Evolutionary conservation across 2,888 invertebrate genomes (phyloP).

Genomic region (Melinopterus prodromus): DNA sequence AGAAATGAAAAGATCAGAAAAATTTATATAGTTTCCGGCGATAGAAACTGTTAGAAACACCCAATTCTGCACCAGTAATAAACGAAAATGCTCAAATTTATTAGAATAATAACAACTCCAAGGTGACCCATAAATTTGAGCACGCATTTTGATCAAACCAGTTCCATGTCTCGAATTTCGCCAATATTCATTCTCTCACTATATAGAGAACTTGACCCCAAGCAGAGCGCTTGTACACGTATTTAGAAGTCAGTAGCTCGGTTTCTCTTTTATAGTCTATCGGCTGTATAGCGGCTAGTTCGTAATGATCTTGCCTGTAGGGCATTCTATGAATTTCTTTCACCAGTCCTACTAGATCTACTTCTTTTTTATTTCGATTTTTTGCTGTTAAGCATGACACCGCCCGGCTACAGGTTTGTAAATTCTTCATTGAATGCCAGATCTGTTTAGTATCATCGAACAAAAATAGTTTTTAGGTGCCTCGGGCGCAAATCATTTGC

Average conservation of each 20-base stretch:
- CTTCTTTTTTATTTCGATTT: constrained; percentile 16
- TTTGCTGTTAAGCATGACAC: not conserved
- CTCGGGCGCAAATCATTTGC: not conserved
- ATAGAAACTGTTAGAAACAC: not conserved
- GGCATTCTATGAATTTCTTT: constrained; percentile 25
- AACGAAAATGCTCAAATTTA: constrained; percentile 25
- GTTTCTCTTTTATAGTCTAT: not conserved
- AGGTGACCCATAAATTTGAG: constrained; percentile 36
- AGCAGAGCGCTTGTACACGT: not conserved
- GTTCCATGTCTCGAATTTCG: constrained; percentile 36
- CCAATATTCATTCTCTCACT: constrained; percentile 30
- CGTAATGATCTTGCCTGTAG: constrained; percentile 19
- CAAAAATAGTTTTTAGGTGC: not conserved
- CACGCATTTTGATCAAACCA: constrained; percentile 32
- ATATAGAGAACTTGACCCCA: not conserved
- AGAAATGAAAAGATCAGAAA: no score
- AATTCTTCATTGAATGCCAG: not conserved
- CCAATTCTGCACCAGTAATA: not conserved
- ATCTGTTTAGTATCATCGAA: not conserved
- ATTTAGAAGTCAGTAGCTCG: not conserved
- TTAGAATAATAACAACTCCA: constrained; percentile 35
- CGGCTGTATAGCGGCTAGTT: not conserved
- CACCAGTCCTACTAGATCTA: constrained; percentile 25
- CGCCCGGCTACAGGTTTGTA: not conserved
- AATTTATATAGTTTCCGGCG: not conserved